phyloP scores from a whole-genome alignment of 2,797 vertebrate genomes.

The Taeniopygia guttata region DNA sequence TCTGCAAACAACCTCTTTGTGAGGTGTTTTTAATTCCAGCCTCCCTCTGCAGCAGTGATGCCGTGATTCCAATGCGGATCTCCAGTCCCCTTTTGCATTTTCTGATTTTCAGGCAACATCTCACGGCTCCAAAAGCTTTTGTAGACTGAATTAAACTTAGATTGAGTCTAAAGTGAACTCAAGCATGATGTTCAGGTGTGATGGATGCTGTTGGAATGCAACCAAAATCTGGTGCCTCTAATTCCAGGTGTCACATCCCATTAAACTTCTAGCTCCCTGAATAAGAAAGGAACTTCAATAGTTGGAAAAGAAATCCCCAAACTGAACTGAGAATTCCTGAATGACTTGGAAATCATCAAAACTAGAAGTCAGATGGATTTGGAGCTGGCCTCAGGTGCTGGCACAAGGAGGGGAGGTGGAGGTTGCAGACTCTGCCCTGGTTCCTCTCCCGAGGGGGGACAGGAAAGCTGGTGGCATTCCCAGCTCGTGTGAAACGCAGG shows the following conservation, averaged over 20 bases:
- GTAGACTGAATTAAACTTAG: background rate
- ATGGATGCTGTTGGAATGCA: background rate
- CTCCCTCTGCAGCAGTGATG: background rate
- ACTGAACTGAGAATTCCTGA: background rate
- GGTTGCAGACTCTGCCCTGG: background rate
- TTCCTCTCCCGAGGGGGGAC: background rate
- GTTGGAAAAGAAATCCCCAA: background rate
- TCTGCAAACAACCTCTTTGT: background rate
- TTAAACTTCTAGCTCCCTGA: background rate
- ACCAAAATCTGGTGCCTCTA: background rate
- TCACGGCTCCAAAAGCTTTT: background rate
- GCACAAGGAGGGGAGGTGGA: background rate
- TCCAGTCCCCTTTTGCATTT: background rate
- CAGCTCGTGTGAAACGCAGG: accelerated
- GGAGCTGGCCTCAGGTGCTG: background rate
- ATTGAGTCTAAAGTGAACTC: background rate
- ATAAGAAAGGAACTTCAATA: background rate
- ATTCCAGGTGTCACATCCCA: background rate
- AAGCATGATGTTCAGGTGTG: background rate
- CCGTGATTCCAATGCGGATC: background rate
- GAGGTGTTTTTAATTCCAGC: background rate
- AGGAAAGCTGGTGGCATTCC: background rate
- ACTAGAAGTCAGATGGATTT: background rate
- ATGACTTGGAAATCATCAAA: background rate
- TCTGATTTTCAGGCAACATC: background rate